Base-by-base conservation (phyloP, 2,888 invertebrate species). In the Caenorhabditis imperialis region DNA sequence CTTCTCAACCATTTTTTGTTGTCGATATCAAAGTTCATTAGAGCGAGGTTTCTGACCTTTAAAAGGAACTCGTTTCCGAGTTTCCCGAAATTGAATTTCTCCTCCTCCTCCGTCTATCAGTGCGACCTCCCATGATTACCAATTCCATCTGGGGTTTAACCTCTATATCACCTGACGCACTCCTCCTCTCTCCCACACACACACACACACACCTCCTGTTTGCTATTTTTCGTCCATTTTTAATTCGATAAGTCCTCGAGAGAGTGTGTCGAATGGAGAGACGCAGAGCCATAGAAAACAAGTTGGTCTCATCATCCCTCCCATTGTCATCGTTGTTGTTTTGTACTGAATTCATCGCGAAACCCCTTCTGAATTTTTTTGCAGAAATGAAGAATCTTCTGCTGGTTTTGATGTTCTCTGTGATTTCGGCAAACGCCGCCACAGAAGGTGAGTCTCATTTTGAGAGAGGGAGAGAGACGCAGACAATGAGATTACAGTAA, bases 401-500 rank as follows among this genome's bases (percentile, higher is more conserved):
- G n/a, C n/a, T n/a, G n/a, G n/a, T n/a, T n/a, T n/a, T n/a, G n/a
- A n/a, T n/a, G n/a, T n/a, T n/a, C n/a, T n/a, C n/a, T n/a, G n/a
- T 30, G 30, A 30, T 6, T 30, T 30, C 7, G 45, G 58, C 47
- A 35, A 44, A 27, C 30, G 16, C 6, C 25, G 30, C 7, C 14
- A 27, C 47, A 10, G 16, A 22, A 45, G 27, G n/a, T 47, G 23
- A 27, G 18, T 16, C n/a, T n/a, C 23, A 47, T 25, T 22, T 47
- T 25, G 14, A 14, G 8, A n/a, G n/a, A n/a, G n/a, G n/a, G n/a
- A n/a, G n/a, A n/a, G n/a, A n/a, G n/a, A n/a, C n/a, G n/a, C n/a
- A n/a, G n/a, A n/a, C n/a, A 47, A 42, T n/a, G 20, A 30, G 14
- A 14, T 58, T 75, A 61, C 61, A 81, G 81, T 79, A 5, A 58